Percentiles rank a stretch among this genome's conserved stretches.
Conservation (phyloP, 2,797 vertebrate genomes). For the Oreochromis grahami region DNA sequence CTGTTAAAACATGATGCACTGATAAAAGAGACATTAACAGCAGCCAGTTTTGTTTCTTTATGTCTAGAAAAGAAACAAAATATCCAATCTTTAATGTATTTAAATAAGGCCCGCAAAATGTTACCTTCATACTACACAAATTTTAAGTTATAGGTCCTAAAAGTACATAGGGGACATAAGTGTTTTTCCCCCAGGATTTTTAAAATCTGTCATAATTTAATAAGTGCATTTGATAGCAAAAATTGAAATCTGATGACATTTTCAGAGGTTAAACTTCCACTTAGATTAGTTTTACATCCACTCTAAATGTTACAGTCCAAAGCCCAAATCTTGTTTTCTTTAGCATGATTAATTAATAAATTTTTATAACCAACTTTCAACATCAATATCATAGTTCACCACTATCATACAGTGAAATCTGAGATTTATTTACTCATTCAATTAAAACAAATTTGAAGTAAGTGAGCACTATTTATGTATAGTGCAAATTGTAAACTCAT, state of each 20-base stretch:
- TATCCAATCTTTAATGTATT: background rate
- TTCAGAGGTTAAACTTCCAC: background rate
- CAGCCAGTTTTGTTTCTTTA: background rate
- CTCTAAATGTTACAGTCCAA: background rate
- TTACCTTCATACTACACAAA: background rate
- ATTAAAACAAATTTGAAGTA: background rate
- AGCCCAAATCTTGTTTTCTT: background rate
- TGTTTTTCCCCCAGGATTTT: background rate
- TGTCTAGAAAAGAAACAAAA: background rate
- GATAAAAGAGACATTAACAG: background rate
- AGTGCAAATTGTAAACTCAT: rapidly evolving
- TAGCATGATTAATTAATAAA: background rate
- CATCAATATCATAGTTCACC: background rate
- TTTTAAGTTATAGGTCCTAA: background rate
- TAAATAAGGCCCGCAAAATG: background rate
- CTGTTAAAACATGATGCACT: background rate
- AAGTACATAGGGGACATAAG: rapidly evolving
- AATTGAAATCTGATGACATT: background rate
- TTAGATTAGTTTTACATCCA: background rate
- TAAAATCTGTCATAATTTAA: rapidly evolving
- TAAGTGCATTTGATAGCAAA: background rate
- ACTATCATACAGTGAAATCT: rapidly evolving
- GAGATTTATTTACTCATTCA: rapidly evolving
- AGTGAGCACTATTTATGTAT: background rate
- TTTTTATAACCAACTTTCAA: background rate